Conservation (phyloP, 2,113 vertebrate genomes). For the Lates calcarifer region DNA sequence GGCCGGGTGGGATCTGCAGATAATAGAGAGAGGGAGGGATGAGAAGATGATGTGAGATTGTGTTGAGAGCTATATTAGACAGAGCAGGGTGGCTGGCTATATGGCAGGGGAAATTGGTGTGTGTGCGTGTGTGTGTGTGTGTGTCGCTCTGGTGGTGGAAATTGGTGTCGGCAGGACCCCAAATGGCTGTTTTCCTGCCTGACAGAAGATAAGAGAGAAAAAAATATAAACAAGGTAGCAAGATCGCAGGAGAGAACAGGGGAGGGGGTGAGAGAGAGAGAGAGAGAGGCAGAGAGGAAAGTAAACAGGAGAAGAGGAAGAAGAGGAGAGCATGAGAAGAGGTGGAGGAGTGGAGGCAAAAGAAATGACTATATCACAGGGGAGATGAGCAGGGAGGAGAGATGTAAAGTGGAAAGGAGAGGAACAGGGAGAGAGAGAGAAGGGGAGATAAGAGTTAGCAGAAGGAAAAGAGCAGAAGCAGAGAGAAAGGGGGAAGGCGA, state of each 20-base stretch:
- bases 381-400: background rate
- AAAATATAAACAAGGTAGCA: slow-evolving; percentile 55
- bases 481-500: background rate
- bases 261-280: background rate
- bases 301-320: background rate
- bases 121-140: slow-evolving; percentile 39
- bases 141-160: slow-evolving; percentile 60
- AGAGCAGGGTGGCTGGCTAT: slow-evolving; percentile 56
- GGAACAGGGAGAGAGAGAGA: too few species aligned
- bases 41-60: slow-evolving; percentile 74
- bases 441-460: too few species aligned
- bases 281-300: background rate
- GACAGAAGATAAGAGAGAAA: slow-evolving; percentile 77
- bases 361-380: background rate
- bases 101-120: slow-evolving; percentile 48
- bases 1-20: slow-evolving; percentile 35
- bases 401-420: too few species aligned
- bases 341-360: background rate
- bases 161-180: slow-evolving; percentile 79
- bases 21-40: slow-evolving; percentile 58
- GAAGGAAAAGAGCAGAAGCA: too few species aligned
- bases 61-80: slow-evolving; percentile 78
- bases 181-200: slow-evolving; percentile 80
- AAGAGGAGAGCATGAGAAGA: background rate
- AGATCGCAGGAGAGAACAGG: slow-evolving; percentile 28